Percentiles rank a stretch among this genome's conserved stretches.
Evolutionary conservation across 2,113 vertebrate genomes (phyloP).

Genomic region (Dromas ardeola): DNA sequence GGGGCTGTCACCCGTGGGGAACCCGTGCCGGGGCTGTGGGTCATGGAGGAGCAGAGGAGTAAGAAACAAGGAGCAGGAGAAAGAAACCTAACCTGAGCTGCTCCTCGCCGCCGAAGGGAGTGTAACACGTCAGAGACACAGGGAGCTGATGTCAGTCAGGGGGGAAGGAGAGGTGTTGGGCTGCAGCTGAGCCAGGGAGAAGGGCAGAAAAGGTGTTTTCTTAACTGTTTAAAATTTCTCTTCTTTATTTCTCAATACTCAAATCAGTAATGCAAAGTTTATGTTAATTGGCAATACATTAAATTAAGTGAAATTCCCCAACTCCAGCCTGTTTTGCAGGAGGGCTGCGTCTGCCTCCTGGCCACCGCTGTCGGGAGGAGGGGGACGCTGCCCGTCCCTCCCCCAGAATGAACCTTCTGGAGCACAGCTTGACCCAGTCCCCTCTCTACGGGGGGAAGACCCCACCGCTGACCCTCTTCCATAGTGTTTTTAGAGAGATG

Average conservation of each 20-base stretch:
- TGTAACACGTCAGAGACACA: rapidly evolving
- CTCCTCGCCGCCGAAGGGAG: neutral
- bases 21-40: neutral
- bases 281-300: neutral
- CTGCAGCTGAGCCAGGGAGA: neutral
- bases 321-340: neutral
- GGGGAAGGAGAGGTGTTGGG: neutral
- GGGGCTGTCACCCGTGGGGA: neutral
- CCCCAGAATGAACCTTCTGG: neutral
- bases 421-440: neutral
- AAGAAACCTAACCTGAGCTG: neutral
- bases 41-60: neutral
- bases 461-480: no score
- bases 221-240: neutral
- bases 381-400: neutral
- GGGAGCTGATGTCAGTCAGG: neutral
- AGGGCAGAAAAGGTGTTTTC: neutral
- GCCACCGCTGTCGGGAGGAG: rapidly evolving
- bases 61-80: neutral
- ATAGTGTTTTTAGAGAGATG: neutral
- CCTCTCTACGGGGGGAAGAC: rapidly evolving
- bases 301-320: neutral
- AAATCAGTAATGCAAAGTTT: neutral
- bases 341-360: neutral
- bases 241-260: neutral